Conservation (phyloP, 2,888 invertebrate genomes). For the Cetonia aurata region DNA sequence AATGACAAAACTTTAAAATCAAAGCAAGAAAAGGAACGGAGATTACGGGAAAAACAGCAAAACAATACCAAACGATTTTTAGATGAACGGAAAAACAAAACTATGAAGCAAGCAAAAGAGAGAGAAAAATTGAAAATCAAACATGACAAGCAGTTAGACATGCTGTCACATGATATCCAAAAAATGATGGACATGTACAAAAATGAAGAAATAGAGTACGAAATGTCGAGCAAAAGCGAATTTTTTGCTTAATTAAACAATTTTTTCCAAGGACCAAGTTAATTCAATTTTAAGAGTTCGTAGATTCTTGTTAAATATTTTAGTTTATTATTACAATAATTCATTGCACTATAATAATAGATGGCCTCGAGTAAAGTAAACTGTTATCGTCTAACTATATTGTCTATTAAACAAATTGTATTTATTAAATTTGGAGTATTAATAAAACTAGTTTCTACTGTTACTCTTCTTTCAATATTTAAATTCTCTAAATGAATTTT, state of each 20-base stretch:
- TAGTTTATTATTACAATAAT: slow-evolving; percentile 24
- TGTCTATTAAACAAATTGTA: slow-evolving; percentile 38
- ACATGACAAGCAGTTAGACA: slow-evolving; percentile 93
- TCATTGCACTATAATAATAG: slow-evolving; percentile 32
- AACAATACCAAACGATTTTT: slow-evolving; percentile 98
- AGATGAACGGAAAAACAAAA: slow-evolving; percentile 91
- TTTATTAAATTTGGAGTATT: slow-evolving; percentile 44
- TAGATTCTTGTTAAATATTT: slow-evolving; percentile 31
- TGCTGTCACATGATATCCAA: slow-evolving; percentile 88
- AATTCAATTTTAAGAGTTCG: slow-evolving; percentile 12
- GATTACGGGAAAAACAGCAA: slow-evolving; percentile 94
- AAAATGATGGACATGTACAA: slow-evolving; percentile 94
- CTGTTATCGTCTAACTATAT: slow-evolving; percentile 41
- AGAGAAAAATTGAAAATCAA: slow-evolving; percentile 91
- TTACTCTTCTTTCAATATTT: slow-evolving; percentile 2
- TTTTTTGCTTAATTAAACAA: slow-evolving; percentile 84
- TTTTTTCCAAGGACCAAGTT: slow-evolving; percentile 38
- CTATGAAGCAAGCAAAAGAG: slow-evolving; percentile 91
- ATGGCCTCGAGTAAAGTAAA: slow-evolving; percentile 35
- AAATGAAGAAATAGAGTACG: slow-evolving; percentile 92
- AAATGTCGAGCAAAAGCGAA: slow-evolving; percentile 88
- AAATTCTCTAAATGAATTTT: too few relatives aligned
- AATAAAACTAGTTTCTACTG: slow-evolving; percentile 40
- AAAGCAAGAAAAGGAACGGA: slow-evolving; percentile 95
- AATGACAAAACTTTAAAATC: slow-evolving; percentile 97